Base-by-base conservation (phyloP, 2,113 vertebrate species). In the Coracopsis vasa region DNA sequence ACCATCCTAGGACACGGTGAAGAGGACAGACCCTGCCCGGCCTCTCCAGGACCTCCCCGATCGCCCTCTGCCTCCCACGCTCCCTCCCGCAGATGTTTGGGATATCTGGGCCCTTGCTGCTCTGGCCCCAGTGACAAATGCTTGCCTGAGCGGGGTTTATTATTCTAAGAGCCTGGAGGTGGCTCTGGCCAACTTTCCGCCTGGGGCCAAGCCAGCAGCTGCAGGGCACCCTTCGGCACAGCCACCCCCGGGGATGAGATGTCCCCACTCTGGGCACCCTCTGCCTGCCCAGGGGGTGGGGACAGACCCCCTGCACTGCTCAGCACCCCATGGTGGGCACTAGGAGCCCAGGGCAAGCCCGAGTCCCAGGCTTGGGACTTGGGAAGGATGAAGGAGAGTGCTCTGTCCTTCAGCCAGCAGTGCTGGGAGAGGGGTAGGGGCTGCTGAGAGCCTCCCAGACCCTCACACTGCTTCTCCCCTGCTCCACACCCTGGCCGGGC, bases 21-120 rank as follows among this genome's bases (percentile, higher is more conserved):
- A 44, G 42, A 70, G 60, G 72, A 80, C 50, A 77, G 69, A 74
- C 16, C 45, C 79, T 84, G 48, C 17, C 41, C 0, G 8, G 29
- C 61, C 93, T n/a, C 78, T 64, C 15, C 62, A 72, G 62, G 86
- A 86, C 86, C 86, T 89, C 64, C 86, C 65, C 2, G 11, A 6
- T 5, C 69, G 50, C 86, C 89, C 89, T 94, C 53, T 83, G 86
- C 86, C 80, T 96, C 89, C 79, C 86, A 92, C 42, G 20, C 89
- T 95, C 95, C 72, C 80, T 90, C 80, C 69, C 14, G 7, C 90
- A 96, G 86, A 96, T 97, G 92, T 95, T 95, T 97, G 88, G 95
- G 94, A 95, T 95, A 92, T 74, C 93, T 96, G 96, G 94, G 90
- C 86, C 92, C 65, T 94, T 50, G 80, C 86, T 1, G 45, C 94